These are phyloP conservation scores for Chanos chanos DNA, from an alignment of 2,797 vertebrate genomes.

Conservation along the genomic window DNA sequence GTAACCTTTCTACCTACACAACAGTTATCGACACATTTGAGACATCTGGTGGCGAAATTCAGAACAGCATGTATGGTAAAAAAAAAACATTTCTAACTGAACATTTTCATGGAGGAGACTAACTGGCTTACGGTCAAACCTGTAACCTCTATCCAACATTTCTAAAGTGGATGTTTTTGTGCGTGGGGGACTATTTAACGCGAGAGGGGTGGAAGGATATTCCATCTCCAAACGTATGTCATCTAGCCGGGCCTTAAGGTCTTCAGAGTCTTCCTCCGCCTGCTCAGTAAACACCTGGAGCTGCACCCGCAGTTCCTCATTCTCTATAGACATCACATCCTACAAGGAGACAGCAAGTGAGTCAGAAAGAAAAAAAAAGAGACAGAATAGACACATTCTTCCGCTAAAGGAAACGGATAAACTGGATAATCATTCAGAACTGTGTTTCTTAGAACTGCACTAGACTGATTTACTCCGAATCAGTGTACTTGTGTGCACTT, in stretches of 20 bases:
- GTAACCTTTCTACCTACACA: neutral
- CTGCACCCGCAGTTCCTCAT: slow-evolving; percentile 86
- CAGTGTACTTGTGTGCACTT: slow-evolving; percentile 8
- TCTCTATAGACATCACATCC: slow-evolving; percentile 83
- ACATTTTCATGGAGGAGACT: too few species aligned
- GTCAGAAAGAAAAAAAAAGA: neutral
- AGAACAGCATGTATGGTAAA: slow-evolving; percentile 38
- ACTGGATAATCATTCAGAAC: too few species aligned
- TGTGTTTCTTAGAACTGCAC: too few species aligned
- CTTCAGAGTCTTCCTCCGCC: slow-evolving; percentile 85
- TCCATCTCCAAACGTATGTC: slow-evolving; percentile 91
- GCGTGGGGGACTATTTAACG: slow-evolving; percentile 4
- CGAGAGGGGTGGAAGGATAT: slow-evolving; percentile 80
- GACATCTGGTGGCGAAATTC: slow-evolving; percentile 65
- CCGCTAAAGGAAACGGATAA: neutral
- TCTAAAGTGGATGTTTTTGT: too few species aligned
- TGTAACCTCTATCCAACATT: too few species aligned
- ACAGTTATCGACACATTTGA: slow-evolving; percentile 27
- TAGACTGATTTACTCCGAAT: too few species aligned
- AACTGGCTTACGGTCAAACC: too few species aligned
- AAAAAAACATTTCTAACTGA: neutral
- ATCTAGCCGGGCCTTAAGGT: slow-evolving; percentile 80
- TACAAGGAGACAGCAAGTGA: too few species aligned
- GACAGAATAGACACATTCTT: neutral
- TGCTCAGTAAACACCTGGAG: slow-evolving; percentile 83